phyloP scores from a whole-genome alignment of 2,888 invertebrate genomes.

The Limenitis camilla region DNA sequence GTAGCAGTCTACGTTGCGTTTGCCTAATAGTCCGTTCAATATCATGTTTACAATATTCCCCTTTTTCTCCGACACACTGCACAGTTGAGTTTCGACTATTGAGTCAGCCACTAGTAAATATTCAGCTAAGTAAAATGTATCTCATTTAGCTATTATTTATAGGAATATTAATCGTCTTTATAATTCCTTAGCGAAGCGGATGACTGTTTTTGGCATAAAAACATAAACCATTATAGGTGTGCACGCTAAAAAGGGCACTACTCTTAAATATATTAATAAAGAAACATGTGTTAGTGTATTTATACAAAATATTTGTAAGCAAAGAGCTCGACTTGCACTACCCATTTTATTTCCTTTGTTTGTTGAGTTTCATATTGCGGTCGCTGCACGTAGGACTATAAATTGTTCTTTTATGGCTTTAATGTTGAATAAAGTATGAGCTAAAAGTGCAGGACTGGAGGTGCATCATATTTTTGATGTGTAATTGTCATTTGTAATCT shows the following conservation, averaged over 20 bases:
- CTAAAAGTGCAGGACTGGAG: constrained; percentile 17
- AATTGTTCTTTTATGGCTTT: constrained; percentile 21
- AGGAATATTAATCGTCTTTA: constrained; percentile 16
- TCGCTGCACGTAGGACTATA: constrained; percentile 22
- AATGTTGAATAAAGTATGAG: constrained; percentile 22
- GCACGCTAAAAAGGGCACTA: too few species aligned
- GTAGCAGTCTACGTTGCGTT: too few species aligned
- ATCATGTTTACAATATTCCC: too few species aligned
- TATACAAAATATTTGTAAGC: constrained; percentile 3
- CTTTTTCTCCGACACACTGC: too few species aligned
- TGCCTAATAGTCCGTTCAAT: too few species aligned
- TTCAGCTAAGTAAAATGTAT: constrained; percentile 16
- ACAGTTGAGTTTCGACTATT: too few species aligned
- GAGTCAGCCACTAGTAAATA: constrained; percentile 6
- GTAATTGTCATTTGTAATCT: constrained; percentile 6
- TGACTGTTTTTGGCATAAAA: too few species aligned
- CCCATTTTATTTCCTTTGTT: constrained; percentile 14
- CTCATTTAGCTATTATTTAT: constrained; percentile 15
- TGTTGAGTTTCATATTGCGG: constrained; percentile 18
- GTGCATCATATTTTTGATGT: constrained; percentile 7
- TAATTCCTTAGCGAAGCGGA: too few species aligned
- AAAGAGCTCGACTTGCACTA: constrained; percentile 4
- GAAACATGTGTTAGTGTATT: not conserved
- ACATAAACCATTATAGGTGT: too few species aligned
- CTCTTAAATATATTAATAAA: too few species aligned